Conservation (phyloP, 2,888 invertebrate genomes). For the Xanthia togata region DNA sequence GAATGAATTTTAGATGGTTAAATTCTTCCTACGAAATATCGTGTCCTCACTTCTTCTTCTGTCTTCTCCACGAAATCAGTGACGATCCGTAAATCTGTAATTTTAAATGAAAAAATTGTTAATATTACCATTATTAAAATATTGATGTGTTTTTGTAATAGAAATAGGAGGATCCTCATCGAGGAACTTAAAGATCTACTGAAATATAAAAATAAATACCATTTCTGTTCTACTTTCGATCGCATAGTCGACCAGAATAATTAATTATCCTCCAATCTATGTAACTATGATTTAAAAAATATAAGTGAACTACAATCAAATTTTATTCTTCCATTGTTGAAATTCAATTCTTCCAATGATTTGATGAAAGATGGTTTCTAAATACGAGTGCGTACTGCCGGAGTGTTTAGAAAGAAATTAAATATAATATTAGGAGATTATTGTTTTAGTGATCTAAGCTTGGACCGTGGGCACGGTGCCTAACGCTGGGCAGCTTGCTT, state of each 20-base stretch:
- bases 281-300: constrained; percentile 1
- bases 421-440: constrained; percentile 59
- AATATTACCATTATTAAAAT: not conserved
- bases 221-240: constrained; percentile 21
- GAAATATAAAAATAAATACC: not conserved
- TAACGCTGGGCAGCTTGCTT: constrained; percentile 53
- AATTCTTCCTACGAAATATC: constrained; percentile 21
- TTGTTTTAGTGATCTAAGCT: constrained; percentile 53
- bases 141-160: not conserved
- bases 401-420: constrained; percentile 49
- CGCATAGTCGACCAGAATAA: not conserved
- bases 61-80: constrained; percentile 5
- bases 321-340: not conserved
- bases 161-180: not conserved
- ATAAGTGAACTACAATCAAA: constrained; percentile 12
- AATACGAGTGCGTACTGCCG: constrained; percentile 26
- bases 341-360: constrained; percentile 16
- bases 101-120: not conserved
- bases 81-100: not conserved
- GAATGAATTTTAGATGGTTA: constrained; percentile 23
- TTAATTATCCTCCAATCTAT: not conserved
- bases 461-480: constrained; percentile 31
- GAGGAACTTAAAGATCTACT: not conserved
- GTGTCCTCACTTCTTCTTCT: not conserved
- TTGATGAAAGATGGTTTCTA: not conserved